phyloP scores from a whole-genome alignment of 2,113 vertebrate genomes.

The Balaeniceps rex region DNA sequence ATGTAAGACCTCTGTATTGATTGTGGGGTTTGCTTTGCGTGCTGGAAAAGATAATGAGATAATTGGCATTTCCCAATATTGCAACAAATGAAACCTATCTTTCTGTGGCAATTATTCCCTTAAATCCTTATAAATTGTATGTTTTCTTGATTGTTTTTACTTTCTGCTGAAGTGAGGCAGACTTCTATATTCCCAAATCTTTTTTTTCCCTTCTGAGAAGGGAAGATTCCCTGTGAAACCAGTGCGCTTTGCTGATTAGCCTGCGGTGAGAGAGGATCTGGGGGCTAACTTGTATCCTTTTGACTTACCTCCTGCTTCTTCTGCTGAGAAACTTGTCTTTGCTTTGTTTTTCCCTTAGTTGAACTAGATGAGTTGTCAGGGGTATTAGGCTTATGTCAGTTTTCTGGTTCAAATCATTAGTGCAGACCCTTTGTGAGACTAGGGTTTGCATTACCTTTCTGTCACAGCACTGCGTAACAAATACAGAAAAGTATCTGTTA shows the following conservation, averaged over 20 bases:
- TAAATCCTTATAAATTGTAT: not conserved
- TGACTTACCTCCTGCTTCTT: not conserved
- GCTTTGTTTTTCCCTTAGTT: not conserved
- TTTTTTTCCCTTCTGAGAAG: not conserved
- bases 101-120: not conserved
- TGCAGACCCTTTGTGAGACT: not conserved
- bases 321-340: not conserved
- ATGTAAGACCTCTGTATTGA: not conserved
- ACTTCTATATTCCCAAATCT: not conserved
- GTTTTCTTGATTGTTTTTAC: not conserved
- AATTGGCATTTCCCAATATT: slow-evolving; percentile 18
- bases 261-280: not conserved
- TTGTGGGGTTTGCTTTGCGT: not conserved
- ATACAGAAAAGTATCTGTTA: not conserved
- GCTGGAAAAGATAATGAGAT: not conserved
- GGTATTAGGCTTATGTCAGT: not conserved
- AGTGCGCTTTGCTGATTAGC: not conserved
- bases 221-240: not conserved
- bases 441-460: not conserved
- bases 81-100: not conserved
- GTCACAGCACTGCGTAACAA: not conserved
- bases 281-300: not conserved
- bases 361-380: not conserved
- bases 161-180: not conserved
- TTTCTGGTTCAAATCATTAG: not conserved